Evolutionary conservation across 37 sponge, comb jelly and placozoan species (phyloP).

Genomic region (Beroe ovata): DNA sequence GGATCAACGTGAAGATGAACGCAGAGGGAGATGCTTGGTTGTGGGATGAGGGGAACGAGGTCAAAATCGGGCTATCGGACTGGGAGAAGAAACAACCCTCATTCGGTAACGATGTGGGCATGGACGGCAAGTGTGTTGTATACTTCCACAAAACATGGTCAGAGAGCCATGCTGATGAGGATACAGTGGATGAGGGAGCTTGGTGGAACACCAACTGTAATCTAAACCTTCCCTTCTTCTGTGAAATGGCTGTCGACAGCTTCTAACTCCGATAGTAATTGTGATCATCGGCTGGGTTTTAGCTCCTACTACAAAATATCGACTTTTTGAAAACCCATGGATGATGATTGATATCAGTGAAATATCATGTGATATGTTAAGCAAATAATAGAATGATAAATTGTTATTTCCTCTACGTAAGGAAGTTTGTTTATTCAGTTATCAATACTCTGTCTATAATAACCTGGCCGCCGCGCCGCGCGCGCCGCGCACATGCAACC

Average conservation of each 20-base stretch:
- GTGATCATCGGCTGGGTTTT: too few species aligned
- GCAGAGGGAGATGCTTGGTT: slow-evolving; percentile 7
- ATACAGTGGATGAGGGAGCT: background rate
- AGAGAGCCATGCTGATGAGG: background rate
- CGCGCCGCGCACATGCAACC: too few species aligned
- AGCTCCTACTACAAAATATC: too few species aligned
- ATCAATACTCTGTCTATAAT: too few species aligned
- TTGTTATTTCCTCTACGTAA: too few species aligned
- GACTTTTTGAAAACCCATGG: too few species aligned
- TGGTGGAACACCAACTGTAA: slow-evolving; percentile 36
- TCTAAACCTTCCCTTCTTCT: background rate
- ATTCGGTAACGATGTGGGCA: background rate
- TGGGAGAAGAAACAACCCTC: slow-evolving; percentile 25
- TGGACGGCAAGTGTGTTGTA: slow-evolving; percentile 13
- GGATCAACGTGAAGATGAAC: background rate
- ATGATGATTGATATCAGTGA: too few species aligned
- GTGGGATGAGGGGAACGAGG: background rate
- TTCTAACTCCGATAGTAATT: too few species aligned
- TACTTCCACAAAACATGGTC: slow-evolving; percentile 7
- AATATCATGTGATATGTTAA: too few species aligned
- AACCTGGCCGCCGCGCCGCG: too few species aligned
- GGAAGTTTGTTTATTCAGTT: too few species aligned
- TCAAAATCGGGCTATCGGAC: background rate
- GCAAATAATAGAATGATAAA: too few species aligned
- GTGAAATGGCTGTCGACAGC: background rate